phyloP scores from a whole-genome alignment of 1,140 invertebrate species.

The Platorchestia sp. region DNA sequence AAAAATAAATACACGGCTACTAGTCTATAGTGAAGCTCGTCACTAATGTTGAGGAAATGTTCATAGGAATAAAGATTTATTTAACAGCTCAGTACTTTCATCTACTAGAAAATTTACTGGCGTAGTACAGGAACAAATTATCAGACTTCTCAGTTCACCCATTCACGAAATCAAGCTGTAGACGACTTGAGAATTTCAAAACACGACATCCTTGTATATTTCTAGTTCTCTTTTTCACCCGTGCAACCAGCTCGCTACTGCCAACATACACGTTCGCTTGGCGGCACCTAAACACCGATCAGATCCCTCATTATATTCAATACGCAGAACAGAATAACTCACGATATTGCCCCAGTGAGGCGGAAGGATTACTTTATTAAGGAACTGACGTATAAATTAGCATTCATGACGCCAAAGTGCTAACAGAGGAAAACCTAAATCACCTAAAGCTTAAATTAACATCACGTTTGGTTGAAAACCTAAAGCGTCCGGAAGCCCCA shows the following conservation, averaged over 20 bases:
- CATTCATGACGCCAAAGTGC: background rate
- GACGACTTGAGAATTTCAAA: background rate
- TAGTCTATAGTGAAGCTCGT: no score
- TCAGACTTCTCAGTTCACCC: background rate
- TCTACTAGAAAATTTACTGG: background rate
- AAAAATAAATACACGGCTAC: no score
- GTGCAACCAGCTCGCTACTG: background rate
- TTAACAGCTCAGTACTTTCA: background rate
- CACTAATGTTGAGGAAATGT: no score
- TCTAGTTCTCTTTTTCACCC: background rate
- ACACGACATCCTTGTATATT: background rate
- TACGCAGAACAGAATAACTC: background rate
- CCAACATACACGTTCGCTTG: background rate
- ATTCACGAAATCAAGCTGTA: background rate
- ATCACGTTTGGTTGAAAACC: background rate
- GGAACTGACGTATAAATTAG: background rate
- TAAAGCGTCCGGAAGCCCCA: background rate
- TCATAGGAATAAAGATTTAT: no score
- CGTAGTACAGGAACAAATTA: background rate
- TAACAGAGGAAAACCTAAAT: background rate
- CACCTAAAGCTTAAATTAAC: background rate
- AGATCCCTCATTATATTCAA: background rate
- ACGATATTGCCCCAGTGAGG: background rate
- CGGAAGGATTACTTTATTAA: background rate
- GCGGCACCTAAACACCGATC: background rate